Evolutionary conservation across 2,113 vertebrate genomes (phyloP).

Genomic region (Sebastes schlegelii): DNA sequence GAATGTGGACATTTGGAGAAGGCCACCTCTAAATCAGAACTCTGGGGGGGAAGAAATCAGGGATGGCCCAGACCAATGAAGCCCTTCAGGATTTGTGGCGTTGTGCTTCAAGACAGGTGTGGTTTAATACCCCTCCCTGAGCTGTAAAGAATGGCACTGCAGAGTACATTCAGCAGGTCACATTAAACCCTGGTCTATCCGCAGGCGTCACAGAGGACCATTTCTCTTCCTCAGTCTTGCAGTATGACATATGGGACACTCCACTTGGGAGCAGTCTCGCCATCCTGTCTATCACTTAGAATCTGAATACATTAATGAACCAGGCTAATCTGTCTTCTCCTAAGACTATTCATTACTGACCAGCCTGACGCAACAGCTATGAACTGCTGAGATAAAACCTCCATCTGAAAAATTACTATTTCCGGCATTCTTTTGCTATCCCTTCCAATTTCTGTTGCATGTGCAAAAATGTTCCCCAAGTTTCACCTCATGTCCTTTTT

Average conservation of each 20-base stretch:
- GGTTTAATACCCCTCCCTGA: constrained; percentile 50
- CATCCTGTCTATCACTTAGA: constrained; percentile 50
- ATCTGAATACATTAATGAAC: constrained; percentile 56
- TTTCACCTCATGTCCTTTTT: not conserved
- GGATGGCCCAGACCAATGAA: constrained; percentile 51
- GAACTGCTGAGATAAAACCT: constrained; percentile 26
- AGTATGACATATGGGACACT: constrained; percentile 40
- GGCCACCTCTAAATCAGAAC: constrained; percentile 69
- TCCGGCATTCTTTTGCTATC: not conserved
- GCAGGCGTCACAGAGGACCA: constrained; percentile 37
- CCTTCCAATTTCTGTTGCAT: not conserved
- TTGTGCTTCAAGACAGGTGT: constrained; percentile 41
- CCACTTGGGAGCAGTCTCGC: constrained; percentile 24
- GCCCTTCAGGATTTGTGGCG: constrained; percentile 62
- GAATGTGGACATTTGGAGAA: constrained; percentile 44
- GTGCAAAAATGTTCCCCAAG: not conserved
- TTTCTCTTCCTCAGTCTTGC: constrained; percentile 55
- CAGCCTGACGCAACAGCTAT: constrained; percentile 41
- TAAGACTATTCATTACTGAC: constrained; percentile 49
- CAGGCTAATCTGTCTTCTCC: constrained; percentile 57
- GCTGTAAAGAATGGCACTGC: constrained; percentile 44
- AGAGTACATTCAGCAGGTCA: constrained; percentile 48
- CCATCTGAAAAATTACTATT: not conserved
- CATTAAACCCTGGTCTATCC: constrained; percentile 46
- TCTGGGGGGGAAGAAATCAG: constrained; percentile 22